A percentile compares a stretch with the other conserved stretches of the same genome.
These are phyloP conservation scores for Pipistrellus nathusii DNA, from an alignment of 2,797 vertebrate species.

Conservation along the genomic window DNA sequence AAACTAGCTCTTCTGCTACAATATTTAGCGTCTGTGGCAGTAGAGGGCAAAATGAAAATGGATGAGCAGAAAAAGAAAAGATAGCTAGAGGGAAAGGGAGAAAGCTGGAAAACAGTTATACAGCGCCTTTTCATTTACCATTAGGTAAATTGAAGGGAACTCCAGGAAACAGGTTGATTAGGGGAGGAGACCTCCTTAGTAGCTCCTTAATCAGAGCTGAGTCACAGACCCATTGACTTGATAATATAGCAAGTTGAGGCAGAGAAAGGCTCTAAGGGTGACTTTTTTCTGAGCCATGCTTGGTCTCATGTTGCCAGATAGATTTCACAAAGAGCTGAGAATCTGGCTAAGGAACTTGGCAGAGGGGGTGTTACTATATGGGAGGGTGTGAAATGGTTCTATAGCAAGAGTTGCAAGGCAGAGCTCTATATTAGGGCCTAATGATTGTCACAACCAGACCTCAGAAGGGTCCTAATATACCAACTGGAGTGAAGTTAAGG, in stretches of 20 bases:
- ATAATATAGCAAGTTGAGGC: not conserved
- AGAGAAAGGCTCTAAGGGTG: not conserved
- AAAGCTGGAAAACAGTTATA: too few relatives aligned
- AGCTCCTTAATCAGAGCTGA: not conserved
- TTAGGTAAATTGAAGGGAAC: not conserved
- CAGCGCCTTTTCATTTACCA: not conserved
- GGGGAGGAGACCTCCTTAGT: not conserved
- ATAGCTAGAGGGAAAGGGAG: not conserved
- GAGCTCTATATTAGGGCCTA: not conserved
- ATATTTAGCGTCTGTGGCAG: not conserved
- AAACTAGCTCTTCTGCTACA: rapidly evolving
- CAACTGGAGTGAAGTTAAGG: not conserved
- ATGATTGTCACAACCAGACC: not conserved
- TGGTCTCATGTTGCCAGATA: not conserved
- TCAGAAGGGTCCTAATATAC: not conserved
- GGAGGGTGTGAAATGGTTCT: not conserved
- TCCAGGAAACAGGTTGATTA: not conserved
- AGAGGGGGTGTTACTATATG: not conserved
- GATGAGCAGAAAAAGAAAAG: not conserved
- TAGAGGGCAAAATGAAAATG: too few relatives aligned
- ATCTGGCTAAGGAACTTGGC: not conserved
- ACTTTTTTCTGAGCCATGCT: not conserved
- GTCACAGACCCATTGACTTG: not conserved
- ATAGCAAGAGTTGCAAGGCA: not conserved
- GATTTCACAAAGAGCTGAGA: not conserved